phyloP scores from a whole-genome alignment of 2,113 vertebrate genomes.

The Calyptomena viridis region DNA sequence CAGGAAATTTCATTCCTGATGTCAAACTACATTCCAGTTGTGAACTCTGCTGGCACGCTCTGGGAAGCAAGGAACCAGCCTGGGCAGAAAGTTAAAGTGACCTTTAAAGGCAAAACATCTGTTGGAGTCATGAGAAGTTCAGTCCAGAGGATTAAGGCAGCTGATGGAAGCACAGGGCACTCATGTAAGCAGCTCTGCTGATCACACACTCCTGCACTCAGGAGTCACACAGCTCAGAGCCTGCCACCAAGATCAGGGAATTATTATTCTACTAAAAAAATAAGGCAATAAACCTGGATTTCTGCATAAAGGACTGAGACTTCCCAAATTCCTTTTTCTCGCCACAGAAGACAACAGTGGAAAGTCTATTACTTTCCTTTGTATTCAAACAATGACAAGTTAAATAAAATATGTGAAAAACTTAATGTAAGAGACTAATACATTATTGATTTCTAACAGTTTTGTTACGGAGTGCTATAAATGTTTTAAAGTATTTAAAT shows the following conservation, averaged over 20 bases:
- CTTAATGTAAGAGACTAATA: accelerated
- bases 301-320: not conserved
- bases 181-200: not conserved
- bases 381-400: accelerated
- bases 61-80: not conserved
- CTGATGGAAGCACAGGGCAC: not conserved
- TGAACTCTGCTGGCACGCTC: not conserved
- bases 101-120: slow-evolving; percentile 45
- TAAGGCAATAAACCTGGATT: too few relatives aligned
- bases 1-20: not conserved
- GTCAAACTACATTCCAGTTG: not conserved
- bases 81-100: not conserved
- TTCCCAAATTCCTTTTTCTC: not conserved
- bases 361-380: not conserved
- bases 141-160: not conserved
- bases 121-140: not conserved
- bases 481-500: not conserved
- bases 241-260: accelerated
- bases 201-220: not conserved
- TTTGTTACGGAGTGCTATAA: not conserved
- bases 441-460: not conserved
- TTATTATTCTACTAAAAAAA: not conserved
- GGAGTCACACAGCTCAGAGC: not conserved
- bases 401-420: too few relatives aligned
- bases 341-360: not conserved